Base-by-base conservation (phyloP, 1,140 invertebrate genomes). In the Drosophila jambulina region DNA sequence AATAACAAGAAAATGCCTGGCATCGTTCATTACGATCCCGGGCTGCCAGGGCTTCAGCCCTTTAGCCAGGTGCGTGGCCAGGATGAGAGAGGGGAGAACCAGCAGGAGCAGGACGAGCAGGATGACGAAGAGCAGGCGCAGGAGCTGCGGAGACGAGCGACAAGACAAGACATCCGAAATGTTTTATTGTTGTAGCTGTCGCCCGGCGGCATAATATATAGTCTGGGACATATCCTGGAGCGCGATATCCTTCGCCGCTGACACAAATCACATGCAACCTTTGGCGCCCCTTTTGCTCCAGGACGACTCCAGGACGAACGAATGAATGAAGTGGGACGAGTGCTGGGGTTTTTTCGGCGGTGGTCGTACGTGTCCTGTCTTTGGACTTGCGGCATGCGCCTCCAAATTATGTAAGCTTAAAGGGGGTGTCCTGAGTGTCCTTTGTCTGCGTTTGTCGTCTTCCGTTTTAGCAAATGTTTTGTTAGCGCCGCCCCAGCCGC, bases 161-260 rank as follows among this genome's bases (percentile, higher is more conserved):
- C 75, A 78, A 78, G 84, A 77, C 78, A 86, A 81, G 82, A 74
- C 85, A 80, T 87, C 80, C 80, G 80, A 84, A 88, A 90, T 88
- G 84, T 84, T 88, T 88, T 88, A 90, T 91, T 90, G 85, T 90
- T 85, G 85, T 90, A 90, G 85, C 78, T 90, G 85, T 90, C 85
- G 85, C 81, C 74, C 56, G 75, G 65, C 78, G 75, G 75, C 78
- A 79, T 88, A 90, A 88, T 90, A 88, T 90, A 88, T 88, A 90
- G 84, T 88, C 84, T 67, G 84, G 61, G 65, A 57, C 79, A 72
- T 59, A 87, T 74, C 82, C 83, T 76, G 76, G 45, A 64, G 61
- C 58, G 61, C 53, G 27, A 59, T 56, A 38, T 56, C 53, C 65
- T 75, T 64, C 40, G 56, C 72, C 59, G 68, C 57, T 75, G 82